Conservation (phyloP, 2,888 invertebrate species). For the Campoletis raptor region DNA sequence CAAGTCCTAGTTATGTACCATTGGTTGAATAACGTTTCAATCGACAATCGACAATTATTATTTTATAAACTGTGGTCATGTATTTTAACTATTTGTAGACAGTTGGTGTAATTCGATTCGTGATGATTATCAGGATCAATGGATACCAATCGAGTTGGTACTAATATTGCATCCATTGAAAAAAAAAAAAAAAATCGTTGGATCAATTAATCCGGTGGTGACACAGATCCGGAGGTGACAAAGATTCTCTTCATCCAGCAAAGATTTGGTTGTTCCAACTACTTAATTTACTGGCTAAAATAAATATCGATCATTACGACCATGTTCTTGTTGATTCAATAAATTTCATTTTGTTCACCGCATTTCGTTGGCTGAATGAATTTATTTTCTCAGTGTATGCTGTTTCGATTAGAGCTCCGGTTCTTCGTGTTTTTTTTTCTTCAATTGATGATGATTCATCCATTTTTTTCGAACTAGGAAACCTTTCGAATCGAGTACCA, state of each 20-base stretch:
- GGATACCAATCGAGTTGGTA: neutral
- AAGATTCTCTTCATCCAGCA: too few species aligned
- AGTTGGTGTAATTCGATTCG: neutral
- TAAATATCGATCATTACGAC: too few species aligned
- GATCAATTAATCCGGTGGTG: too few species aligned
- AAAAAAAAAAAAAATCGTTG: too few species aligned
- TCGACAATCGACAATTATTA: neutral
- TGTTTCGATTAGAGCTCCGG: neutral
- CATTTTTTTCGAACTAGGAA: neutral
- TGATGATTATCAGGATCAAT: neutral
- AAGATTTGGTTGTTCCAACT: too few species aligned
- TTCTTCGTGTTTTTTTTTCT: neutral
- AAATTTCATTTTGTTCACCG: neutral
- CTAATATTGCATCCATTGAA: neutral
- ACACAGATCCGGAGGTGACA: too few species aligned
- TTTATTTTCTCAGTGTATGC: neutral
- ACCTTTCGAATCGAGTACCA: neutral
- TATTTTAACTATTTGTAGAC: neutral
- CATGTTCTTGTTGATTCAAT: neutral
- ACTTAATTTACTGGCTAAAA: too few species aligned
- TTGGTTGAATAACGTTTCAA: neutral
- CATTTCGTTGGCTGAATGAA: neutral
- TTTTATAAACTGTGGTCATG: neutral
- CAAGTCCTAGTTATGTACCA: neutral
- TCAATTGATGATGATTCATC: neutral